A percentile compares a stretch with the other conserved stretches of the same genome.
Conservation (phyloP, 1,140 invertebrate genomes). For the Drosophila micromelanica region DNA sequence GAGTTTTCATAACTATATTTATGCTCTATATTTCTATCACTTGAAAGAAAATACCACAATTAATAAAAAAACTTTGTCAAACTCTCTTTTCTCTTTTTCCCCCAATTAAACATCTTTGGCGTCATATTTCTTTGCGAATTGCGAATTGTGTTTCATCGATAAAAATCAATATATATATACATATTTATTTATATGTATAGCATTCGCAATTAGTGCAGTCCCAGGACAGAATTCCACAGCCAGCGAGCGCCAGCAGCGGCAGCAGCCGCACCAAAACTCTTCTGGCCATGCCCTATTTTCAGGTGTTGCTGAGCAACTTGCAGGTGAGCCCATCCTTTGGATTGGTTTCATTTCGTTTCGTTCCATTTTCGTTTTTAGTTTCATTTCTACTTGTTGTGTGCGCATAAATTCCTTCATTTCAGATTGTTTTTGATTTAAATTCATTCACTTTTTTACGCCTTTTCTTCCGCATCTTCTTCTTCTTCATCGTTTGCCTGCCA, state of each 20-base stretch:
- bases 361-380: slow-evolving; percentile 7
- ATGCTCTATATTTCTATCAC: background rate
- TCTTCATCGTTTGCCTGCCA: slow-evolving; percentile 11
- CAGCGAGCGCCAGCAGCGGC: slow-evolving; percentile 86
- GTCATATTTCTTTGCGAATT: background rate
- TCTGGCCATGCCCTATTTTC: slow-evolving; percentile 88
- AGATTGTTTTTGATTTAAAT: slow-evolving; percentile 57
- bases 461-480: slow-evolving; percentile 1
- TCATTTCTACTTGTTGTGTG: slow-evolving; percentile 34
- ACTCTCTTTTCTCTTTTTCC: slow-evolving; percentile 23
- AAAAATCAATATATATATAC: background rate
- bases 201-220: slow-evolving; percentile 76
- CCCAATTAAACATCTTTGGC: background rate
- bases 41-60: slow-evolving; percentile 5
- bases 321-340: slow-evolving; percentile 87
- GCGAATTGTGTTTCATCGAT: slow-evolving; percentile 14
- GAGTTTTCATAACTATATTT: background rate
- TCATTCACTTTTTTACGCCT: slow-evolving; percentile 37
- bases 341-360: slow-evolving; percentile 28
- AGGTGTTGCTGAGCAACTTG: slow-evolving; percentile 88
- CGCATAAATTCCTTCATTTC: slow-evolving; percentile 35
- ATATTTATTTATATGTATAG: slow-evolving; percentile 27
- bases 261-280: slow-evolving; percentile 85
- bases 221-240: slow-evolving; percentile 69
- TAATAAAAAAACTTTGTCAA: slow-evolving; percentile 34